These are phyloP conservation scores for Olivierus martensii DNA, from an alignment of 1,140 invertebrate genomes.

Conservation along the genomic window DNA sequence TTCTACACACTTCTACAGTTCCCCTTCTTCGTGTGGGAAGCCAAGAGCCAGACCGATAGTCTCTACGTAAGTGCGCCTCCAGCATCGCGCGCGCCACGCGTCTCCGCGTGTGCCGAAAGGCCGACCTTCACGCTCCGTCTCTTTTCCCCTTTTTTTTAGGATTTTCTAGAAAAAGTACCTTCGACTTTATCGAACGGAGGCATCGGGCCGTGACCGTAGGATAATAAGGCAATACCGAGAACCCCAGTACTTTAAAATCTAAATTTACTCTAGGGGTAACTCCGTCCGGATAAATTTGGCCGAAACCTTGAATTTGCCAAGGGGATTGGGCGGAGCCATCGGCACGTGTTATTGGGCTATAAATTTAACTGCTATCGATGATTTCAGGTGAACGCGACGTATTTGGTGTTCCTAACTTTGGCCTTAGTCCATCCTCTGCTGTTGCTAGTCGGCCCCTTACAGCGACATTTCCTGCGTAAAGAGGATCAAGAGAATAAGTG, in stretches of 20 bases:
- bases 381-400: conserved; percentile 15
- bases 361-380: no score
- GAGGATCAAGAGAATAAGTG: not conserved
- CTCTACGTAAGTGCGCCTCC: conserved; percentile 13
- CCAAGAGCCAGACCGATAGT: conserved; percentile 1
- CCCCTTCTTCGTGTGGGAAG: conserved; percentile 22
- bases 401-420: conserved; percentile 5
- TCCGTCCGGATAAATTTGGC: no score
- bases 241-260: no score
- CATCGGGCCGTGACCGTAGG: no score
- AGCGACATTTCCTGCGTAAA: conserved; percentile 12
- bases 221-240: no score
- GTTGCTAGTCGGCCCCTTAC: conserved; percentile 11
- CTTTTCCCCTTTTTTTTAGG: not conserved
- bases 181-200: no score
- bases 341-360: no score
- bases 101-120: not conserved
- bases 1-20: conserved; percentile 19
- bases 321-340: no score
- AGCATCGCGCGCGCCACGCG: not conserved
- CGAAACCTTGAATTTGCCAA: no score
- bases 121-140: not conserved
- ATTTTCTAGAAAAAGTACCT: not conserved
- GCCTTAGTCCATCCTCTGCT: conserved; percentile 18
- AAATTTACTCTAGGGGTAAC: no score